Evolutionary conservation across 2,797 vertebrate genomes (phyloP), one percentile per base, ranked within the genome.

Genomic region (Dallia pectoralis): DNA sequence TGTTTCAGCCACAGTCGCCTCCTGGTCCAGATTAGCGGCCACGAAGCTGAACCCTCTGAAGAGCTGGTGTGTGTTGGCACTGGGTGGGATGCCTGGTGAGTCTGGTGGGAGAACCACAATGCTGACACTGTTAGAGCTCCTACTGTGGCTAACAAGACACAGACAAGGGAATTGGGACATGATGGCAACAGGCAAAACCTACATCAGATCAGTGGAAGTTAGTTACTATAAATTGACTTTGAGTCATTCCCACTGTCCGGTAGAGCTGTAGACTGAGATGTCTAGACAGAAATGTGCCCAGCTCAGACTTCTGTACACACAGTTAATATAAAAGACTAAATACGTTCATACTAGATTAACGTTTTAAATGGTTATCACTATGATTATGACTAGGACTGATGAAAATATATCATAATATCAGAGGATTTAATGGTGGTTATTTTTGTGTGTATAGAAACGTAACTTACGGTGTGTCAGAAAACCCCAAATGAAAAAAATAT

Each of bases 41-140:
- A 99, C 93, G 1, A 98, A 99, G 73, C 97, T 99, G 93, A 99
- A 99, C 63, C 97, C 97, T 70, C 97, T 91, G 87, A 99, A 99
- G 87, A 99, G 88, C 85, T 98, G 93, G 84, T 97, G 97, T 47
- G 96, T 94, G 14, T 98, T 98, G 81, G 96, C 96, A 71, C 97
- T 98, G 40, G 97, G 95, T 83, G 97, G 96, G 70, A 97, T 92
- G 8, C 97, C 97, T 0, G 97, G 97, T 15, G 97, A 99, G 87
- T 99, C 97, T 99, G 90, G 1, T 59, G 53, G 22, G 22, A 59
- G 53, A 59, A 59, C 9, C 11, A 59, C 53, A 59, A 12, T 40
- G 5, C 36, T 40, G 61, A 32, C 6, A 63, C 16, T 30, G 29
- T 30, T 12, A 64, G 6, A 64, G 7, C 53, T 11, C 22, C n/a